phyloP scores from a whole-genome alignment of 2,888 invertebrate genomes.

The Monoplex corrugatus region DNA sequence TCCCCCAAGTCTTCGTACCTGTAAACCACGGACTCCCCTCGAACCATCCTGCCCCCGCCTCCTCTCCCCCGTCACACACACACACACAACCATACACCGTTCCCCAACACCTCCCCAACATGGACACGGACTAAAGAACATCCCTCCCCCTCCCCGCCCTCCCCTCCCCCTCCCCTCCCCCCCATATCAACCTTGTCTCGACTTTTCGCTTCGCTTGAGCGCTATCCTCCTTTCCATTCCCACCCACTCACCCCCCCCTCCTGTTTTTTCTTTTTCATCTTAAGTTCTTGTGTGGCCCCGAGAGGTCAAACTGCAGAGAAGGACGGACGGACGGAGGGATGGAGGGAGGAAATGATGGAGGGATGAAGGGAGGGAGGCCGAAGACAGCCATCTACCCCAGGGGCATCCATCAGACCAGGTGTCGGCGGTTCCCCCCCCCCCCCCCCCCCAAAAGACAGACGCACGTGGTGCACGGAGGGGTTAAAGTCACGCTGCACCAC shows the following conservation, averaged over 20 bases:
- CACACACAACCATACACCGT: not conserved
- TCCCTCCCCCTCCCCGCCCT: not conserved
- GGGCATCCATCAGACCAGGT: not conserved
- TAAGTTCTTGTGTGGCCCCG: no score
- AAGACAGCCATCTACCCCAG: not conserved
- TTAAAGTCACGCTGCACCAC: not conserved
- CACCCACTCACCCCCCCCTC: no score
- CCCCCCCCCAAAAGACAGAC: not conserved
- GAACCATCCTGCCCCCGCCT: no score
- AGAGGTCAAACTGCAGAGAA: no score
- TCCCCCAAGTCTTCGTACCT: not conserved
- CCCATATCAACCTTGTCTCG: no score
- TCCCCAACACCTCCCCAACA: not conserved
- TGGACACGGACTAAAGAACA: not conserved
- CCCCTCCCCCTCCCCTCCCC: no score
- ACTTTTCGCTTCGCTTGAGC: no score
- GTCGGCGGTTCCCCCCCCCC: no score
- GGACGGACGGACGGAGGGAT: not conserved
- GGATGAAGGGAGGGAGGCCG: not conserved
- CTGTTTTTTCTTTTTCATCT: no score
- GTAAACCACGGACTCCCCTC: not conserved
- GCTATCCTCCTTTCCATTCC: no score
- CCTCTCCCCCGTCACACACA: no score
- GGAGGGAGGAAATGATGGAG: not conserved
- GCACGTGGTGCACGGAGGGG: not conserved